Evolutionary conservation across 2,888 invertebrate species (phyloP).

Genomic region (Caradrina clavipalpis): DNA sequence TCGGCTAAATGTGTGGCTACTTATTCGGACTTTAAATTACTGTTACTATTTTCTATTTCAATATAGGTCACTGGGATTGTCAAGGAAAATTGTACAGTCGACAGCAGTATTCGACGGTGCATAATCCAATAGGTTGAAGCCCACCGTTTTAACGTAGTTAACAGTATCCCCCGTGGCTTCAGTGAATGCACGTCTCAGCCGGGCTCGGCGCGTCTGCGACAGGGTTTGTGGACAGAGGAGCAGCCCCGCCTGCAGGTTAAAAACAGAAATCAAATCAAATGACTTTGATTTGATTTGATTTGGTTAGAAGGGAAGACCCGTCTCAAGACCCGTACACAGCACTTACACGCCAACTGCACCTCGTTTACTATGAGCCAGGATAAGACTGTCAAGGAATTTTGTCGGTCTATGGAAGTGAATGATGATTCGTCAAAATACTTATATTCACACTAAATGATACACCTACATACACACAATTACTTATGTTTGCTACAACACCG

Average conservation of each 20-base stretch:
- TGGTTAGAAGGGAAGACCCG: constrained; percentile 73
- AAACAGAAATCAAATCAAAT: constrained; percentile 85
- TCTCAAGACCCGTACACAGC: constrained; percentile 85
- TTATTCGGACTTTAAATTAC: constrained; percentile 10
- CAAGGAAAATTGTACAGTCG: constrained; percentile 84
- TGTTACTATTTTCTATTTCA: constrained; percentile 12
- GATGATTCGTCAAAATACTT: constrained; percentile 49
- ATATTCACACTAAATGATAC: constrained; percentile 58
- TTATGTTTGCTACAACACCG: constrained; percentile 46
- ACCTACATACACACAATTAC: constrained; percentile 48
- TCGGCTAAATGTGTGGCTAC: constrained; percentile 2
- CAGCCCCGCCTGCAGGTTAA: constrained; percentile 93
- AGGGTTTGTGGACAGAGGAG: constrained; percentile 97
- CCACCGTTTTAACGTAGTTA: constrained; percentile 97
- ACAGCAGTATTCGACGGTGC: constrained; percentile 80
- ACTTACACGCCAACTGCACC: constrained; percentile 81
- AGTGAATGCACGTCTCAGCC: constrained; percentile 97
- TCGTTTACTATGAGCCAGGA: constrained; percentile 56
- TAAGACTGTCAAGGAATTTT: constrained; percentile 47
- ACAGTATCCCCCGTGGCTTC: constrained; percentile 97
- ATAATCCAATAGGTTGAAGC: constrained; percentile 83
- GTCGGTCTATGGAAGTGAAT: constrained; percentile 42
- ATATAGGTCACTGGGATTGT: constrained; percentile 8
- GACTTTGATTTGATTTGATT: constrained; percentile 84
- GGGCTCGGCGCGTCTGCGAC: constrained; percentile 96